A percentile compares a stretch with the other conserved stretches of the same genome.
Conservation (phyloP, 1,140 invertebrate genomes). For the Drosophila orena region DNA sequence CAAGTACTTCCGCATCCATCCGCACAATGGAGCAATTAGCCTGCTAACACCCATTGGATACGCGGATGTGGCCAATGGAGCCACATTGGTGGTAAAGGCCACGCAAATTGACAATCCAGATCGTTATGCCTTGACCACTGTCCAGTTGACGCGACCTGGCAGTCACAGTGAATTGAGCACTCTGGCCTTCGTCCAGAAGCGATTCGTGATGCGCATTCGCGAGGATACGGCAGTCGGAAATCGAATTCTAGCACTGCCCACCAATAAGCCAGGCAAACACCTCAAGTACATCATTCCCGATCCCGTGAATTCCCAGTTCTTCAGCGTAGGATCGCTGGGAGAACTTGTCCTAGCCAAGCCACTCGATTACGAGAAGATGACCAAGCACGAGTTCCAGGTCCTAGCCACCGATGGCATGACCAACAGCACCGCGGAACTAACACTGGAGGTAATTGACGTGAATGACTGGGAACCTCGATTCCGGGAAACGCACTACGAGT, state of each 20-base stretch:
- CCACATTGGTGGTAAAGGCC: conserved; percentile 91
- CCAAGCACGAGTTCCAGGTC: conserved; percentile 91
- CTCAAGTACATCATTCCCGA: conserved; percentile 80
- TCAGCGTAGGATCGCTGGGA: conserved; percentile 91
- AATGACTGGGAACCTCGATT: conserved; percentile 97
- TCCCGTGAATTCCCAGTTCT: conserved; percentile 78
- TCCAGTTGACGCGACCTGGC: conserved; percentile 87
- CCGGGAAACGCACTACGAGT: conserved; percentile 94
- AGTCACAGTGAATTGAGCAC: conserved; percentile 85
- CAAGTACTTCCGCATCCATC: conserved; percentile 86
- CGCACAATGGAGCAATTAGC: conserved; percentile 88
- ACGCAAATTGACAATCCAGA: conserved; percentile 95
- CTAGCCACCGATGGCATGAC: conserved; percentile 91
- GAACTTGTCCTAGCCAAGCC: conserved; percentile 91
- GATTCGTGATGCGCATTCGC: conserved; percentile 89
- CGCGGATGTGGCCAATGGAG: conserved; percentile 88
- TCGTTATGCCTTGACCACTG: conserved; percentile 93
- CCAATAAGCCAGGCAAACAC: conserved; percentile 88
- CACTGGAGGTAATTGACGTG: conserved; percentile 93
- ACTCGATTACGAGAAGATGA: conserved; percentile 92
- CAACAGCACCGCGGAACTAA: conserved; percentile 87
- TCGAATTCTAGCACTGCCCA: conserved; percentile 88
- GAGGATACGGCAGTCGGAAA: conserved; percentile 91
- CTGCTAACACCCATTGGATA: conserved; percentile 87
- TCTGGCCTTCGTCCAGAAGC: conserved; percentile 89